A percentile compares a stretch with the other conserved stretches of the same genome.
These are phyloP conservation scores for Lasiommata megera DNA, from an alignment of 2,888 invertebrate genomes.

Conservation along the genomic window DNA sequence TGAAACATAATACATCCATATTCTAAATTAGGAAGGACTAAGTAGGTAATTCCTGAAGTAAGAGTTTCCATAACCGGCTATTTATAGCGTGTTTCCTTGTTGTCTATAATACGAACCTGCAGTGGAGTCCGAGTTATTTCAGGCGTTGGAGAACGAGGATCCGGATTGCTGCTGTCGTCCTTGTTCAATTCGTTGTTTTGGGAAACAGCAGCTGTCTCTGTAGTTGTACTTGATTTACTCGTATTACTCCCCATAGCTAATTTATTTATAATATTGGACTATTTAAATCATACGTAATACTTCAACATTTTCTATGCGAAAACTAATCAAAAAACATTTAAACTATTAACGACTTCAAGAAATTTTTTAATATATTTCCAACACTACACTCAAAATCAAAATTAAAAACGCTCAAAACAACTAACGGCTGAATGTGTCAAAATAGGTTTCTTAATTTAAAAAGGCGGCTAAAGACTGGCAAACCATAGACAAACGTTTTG, in stretches of 20 bases:
- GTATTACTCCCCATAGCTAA: conserved; percentile 66
- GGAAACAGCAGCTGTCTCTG: conserved; percentile 47
- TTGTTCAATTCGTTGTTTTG: conserved; percentile 53
- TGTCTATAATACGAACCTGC: conserved; percentile 61
- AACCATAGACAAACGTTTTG: conserved; percentile 1
- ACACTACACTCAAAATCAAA: neutral
- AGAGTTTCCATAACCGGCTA: neutral
- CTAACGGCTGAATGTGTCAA: conserved; percentile 65
- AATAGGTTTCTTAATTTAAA: conserved; percentile 58
- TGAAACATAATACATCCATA: neutral
- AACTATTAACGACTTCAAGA: neutral
- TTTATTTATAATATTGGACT: conserved; percentile 3
- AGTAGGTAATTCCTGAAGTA: neutral
- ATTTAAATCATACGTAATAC: neutral
- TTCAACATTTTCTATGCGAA: conserved; percentile 4
- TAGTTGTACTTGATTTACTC: conserved; percentile 56
- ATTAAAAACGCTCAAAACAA: conserved; percentile 45
- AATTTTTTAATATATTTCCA: neutral
- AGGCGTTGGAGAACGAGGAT: conserved; percentile 83
- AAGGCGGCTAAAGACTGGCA: conserved; percentile 2
- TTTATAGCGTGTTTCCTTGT: conserved; percentile 15
- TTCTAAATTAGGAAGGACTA: neutral
- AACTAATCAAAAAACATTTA: neutral
- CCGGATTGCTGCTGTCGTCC: conserved; percentile 55
- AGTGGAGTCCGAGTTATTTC: conserved; percentile 82